phyloP scores from a whole-genome alignment of 2,888 invertebrate species.

The Drepanosiphum platanoidis region DNA sequence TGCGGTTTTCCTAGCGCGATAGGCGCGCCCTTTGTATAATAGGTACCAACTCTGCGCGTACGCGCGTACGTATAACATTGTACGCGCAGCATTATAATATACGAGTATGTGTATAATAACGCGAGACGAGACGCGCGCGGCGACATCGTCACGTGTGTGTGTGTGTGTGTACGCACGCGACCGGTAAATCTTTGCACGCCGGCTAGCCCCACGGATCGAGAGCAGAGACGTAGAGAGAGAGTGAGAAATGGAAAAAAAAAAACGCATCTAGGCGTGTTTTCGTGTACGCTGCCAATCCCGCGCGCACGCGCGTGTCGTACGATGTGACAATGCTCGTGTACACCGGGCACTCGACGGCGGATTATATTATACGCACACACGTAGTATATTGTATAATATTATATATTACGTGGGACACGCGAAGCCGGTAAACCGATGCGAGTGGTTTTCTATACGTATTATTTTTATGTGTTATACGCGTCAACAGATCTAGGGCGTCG shows the following conservation, averaged over 20 bases:
- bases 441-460: too few species aligned
- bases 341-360: neutral
- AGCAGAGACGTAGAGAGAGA: too few species aligned
- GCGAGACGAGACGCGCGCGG: too few species aligned
- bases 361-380: neutral
- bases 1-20: neutral
- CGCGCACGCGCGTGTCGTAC: neutral
- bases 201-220: neutral
- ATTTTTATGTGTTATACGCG: neutral
- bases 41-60: too few species aligned
- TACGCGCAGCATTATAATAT: too few species aligned
- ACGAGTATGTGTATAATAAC: too few species aligned
- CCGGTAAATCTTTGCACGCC: neutral
- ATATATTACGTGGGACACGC: neutral
- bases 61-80: too few species aligned
- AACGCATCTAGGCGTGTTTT: neutral
- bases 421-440: too few species aligned
- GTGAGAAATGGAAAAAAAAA: neutral
- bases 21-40: neutral
- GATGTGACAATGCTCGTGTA: conserved; percentile 29
- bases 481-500: conserved; percentile 6
- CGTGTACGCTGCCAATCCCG: neutral
- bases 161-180: neutral
- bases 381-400: neutral
- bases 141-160: neutral